Base-by-base conservation (phyloP, 1,140 invertebrate genomes). In the Metaphire vulgaris region DNA sequence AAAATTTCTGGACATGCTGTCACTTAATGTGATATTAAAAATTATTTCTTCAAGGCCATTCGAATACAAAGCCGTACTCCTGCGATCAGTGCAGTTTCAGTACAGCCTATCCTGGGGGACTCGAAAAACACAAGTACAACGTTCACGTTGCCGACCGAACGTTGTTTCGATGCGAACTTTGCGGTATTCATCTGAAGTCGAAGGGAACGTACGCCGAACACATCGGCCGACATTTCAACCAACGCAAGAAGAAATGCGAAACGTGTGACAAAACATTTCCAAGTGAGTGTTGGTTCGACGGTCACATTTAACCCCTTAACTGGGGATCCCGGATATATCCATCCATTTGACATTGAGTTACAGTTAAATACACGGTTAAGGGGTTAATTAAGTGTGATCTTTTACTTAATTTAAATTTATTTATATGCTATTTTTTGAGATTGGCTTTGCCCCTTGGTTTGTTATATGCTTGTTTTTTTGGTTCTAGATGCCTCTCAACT, bases 41-140 rank as follows among this genome's bases (percentile, higher is more conserved):
- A 56, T 56, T 56, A 12, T 56, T 6, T 56, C 21, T 56, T 56
- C 21, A 6, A 56, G 41, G 41, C 21, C 41, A 56, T 21, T 56
- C 41, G 41, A 56, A 56, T 56, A 56, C 41, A 56, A 56, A 56
- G 21, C 41, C 41, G 41, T 56, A 56, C 29, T 33, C 33, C 26
- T 75, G 74, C 33, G 65, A 28, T 33, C 65, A 31, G 64, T 75
- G 74, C 34, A 32, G 32, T n/a, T 75, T 75, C 66, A 67, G 34
- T 30, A 75, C 74, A 68, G 30, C 56, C 32, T 31, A 34, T 2
- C 21, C 14, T 33, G 66, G 32, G 16, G 65, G 34, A 69, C 32
- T 75, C 6, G 64, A 32, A 31, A 64, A 28, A 31, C 74, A 75
- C 74, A 67, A 31, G 15, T 28, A 34, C 15, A 75, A 75, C 65